Evolutionary conservation across 92 coral and sea anemone species (phyloP), one percentile per base, ranked within the genome.

Genomic region (Montipora capitata): DNA sequence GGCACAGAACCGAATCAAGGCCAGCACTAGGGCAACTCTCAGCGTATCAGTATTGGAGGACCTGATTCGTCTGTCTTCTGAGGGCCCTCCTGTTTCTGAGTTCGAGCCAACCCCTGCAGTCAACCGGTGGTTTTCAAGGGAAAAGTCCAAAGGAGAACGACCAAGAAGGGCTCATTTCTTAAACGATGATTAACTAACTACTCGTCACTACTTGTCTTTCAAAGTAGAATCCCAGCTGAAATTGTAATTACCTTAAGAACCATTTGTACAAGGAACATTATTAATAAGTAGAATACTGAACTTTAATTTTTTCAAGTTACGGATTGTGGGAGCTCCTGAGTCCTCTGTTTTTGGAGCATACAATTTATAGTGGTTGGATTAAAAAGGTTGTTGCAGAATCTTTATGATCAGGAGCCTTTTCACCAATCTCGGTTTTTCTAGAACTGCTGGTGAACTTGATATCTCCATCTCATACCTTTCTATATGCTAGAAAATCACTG

Each of bases 1-100:
- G 14, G 77, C 83, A 3, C 89, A 85, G 89, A 76, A 85, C 38
- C 70, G 61, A 18, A 85, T 85, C 39, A 85, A 77, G 52, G 65
- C 68, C 78, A 75, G 89, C 76, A 35, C 76, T 17, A 45, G 52
- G 43, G 75, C 89, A 62, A 65, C 80, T 4, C 87, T 82, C 10
- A 10, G 68, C 17, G 79, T 58, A 16, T 82, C 87, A 0, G 62
- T 58, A 57, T 44, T 82, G 16, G 87, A 82, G 62, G 87, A 82
- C 65, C 40, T 82, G 16, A 82, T 82, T 54, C 79, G 79, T 57
- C 17, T 82, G 9, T 82, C 79, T 0, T 66, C 87, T 27, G 79
- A 71, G 74, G 87, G 87, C 39, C 77, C 86, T 48, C 51, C 86
- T 8, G 68, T 81, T 12, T 6, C 73, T 18, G 86, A 81, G 52